Conservation (phyloP, 2,797 vertebrate species). For the Tympanoctomys barrerae region DNA sequence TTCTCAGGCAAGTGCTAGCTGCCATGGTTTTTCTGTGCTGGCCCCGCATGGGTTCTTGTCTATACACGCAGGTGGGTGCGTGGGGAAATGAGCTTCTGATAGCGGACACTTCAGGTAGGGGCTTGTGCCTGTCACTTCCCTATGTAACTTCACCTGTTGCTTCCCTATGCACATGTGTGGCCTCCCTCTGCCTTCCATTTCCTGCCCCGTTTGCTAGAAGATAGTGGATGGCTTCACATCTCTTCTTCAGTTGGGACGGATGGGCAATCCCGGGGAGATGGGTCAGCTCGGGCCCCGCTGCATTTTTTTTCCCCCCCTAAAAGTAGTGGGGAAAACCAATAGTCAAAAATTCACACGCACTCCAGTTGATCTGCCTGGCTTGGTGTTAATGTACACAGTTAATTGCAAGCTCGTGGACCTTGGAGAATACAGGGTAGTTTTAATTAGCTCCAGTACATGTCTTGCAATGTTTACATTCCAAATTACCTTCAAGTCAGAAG, state of each 20-base stretch:
- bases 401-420: conserved; percentile 64
- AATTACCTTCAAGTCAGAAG: conserved; percentile 78
- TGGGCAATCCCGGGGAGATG: background rate
- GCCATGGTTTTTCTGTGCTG: background rate
- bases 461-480: conserved; percentile 68
- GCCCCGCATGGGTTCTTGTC: background rate
- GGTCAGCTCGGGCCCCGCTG: background rate
- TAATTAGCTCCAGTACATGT: conserved; percentile 77
- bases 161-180: background rate
- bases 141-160: too few relatives aligned
- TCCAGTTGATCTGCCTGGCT: conserved; percentile 50
- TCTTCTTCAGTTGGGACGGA: background rate
- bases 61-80: background rate
- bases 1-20: background rate
- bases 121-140: background rate
- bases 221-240: background rate
- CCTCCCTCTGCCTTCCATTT: background rate
- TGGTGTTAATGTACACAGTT: conserved; percentile 73
- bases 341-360: background rate
- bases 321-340: background rate
- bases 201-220: background rate
- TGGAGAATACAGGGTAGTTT: conserved; percentile 60
- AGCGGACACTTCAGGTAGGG: background rate
- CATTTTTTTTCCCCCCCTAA: background rate
- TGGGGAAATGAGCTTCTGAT: background rate